A percentile compares a stretch with the other conserved stretches of the same genome.
These are phyloP conservation scores for Coilia nasus DNA, from an alignment of 2,797 vertebrate genomes.

Conservation along the genomic window DNA sequence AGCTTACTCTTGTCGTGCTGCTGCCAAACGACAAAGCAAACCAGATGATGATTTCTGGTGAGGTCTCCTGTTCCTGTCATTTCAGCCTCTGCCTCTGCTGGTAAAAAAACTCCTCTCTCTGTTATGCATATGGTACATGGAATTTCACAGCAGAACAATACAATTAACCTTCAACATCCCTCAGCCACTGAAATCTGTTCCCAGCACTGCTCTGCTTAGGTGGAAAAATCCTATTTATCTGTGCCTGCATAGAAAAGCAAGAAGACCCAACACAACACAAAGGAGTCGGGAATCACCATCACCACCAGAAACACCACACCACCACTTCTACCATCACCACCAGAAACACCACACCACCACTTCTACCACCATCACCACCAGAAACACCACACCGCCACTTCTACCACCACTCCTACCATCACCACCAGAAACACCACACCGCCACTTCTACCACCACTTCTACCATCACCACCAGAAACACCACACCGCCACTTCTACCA, in stretches of 20 bases:
- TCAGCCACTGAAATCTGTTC: conserved; percentile 11
- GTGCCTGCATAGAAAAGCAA: not conserved
- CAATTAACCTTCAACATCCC: not conserved
- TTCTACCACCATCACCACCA: no score
- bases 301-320: no score
- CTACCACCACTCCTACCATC: not conserved
- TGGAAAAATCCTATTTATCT: not conserved
- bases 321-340: no score
- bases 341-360: no score
- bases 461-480: no score
- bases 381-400: no score
- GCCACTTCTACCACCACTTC: no score
- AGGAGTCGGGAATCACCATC: not conserved
- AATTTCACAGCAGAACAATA: not conserved
- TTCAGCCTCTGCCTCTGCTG: not conserved
- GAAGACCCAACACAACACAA: not conserved
- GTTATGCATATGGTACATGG: not conserved
- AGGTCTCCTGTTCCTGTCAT: not conserved
- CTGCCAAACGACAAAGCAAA: not conserved
- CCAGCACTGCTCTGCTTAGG: not conserved
- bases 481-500: no score
- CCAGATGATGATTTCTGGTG: not conserved
- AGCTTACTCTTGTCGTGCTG: not conserved
- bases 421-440: not conserved
- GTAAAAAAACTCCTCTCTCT: not conserved